A percentile compares a stretch with the other conserved stretches of the same genome.
These are phyloP conservation scores for Eira barbara DNA, from an alignment of 2,113 vertebrate species.

Conservation along the genomic window DNA sequence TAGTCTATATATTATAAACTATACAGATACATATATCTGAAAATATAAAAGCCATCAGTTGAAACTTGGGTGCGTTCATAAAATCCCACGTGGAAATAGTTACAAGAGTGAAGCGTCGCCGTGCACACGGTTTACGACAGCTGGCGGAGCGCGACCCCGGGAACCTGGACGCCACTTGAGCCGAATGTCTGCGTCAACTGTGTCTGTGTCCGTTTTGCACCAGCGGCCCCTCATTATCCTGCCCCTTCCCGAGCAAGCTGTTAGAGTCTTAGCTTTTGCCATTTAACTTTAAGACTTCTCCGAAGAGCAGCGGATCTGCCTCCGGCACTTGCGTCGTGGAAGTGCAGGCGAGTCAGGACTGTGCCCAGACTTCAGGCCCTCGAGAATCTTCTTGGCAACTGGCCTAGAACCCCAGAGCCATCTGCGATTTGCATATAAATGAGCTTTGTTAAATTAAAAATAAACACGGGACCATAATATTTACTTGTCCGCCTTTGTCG, in stretches of 20 bases:
- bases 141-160: rapidly evolving
- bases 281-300: not conserved
- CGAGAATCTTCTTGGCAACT: not conserved
- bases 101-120: not conserved
- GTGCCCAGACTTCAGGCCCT: not conserved
- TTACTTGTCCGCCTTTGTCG: not conserved
- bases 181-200: not conserved
- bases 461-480: constrained; percentile 10
- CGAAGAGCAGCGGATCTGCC: not conserved
- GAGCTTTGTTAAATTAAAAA: constrained; percentile 58
- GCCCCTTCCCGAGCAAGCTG: not conserved
- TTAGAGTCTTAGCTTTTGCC: not conserved
- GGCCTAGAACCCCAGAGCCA: constrained; percentile 9
- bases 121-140: not conserved
- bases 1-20: not conserved
- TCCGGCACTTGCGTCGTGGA: not conserved
- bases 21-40: not conserved
- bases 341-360: not conserved
- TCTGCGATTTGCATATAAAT: constrained; percentile 52
- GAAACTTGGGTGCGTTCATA: not conserved
- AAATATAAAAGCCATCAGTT: not conserved
- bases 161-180: not conserved
- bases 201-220: not conserved
- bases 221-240: not conserved
- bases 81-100: not conserved